Percentiles rank a stretch among this genome's conserved stretches.
Conservation (phyloP, 1,140 invertebrate genomes). For the Drosophila pandora region DNA sequence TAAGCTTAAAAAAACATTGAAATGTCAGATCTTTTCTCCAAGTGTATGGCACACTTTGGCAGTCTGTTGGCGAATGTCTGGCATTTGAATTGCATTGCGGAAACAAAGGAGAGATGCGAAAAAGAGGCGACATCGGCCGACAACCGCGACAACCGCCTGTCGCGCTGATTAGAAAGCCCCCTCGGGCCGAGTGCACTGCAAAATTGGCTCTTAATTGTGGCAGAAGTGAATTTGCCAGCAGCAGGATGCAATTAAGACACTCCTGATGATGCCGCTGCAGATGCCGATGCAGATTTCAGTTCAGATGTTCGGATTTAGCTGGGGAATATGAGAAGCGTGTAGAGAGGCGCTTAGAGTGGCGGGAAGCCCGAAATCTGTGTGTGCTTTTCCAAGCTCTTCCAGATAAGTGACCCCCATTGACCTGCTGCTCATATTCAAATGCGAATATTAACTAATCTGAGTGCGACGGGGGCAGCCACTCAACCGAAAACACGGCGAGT, state of each 20-base stretch:
- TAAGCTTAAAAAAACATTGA: neutral
- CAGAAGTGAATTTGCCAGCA: slow-evolving; percentile 78
- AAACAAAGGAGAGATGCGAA: slow-evolving; percentile 55
- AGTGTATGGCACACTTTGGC: neutral
- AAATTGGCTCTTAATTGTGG: slow-evolving; percentile 80
- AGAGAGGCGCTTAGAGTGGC: neutral
- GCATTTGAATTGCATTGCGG: slow-evolving; percentile 47
- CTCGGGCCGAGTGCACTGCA: slow-evolving; percentile 13
- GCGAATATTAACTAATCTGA: slow-evolving; percentile 74
- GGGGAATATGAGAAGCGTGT: slow-evolving; percentile 1
- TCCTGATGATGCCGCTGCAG: slow-evolving; percentile 27
- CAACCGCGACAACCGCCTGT: slow-evolving; percentile 27
- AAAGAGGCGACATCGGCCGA: slow-evolving; percentile 12
- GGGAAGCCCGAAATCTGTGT: neutral
- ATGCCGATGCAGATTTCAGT: slow-evolving; percentile 20
- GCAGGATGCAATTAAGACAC: slow-evolving; percentile 81
- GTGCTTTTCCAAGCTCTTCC: slow-evolving; percentile 19
- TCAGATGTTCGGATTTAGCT: neutral
- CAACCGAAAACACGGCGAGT: slow-evolving; percentile 5
- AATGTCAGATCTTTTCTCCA: neutral
- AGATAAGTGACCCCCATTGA: slow-evolving; percentile 24
- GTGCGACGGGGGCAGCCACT: slow-evolving; percentile 30
- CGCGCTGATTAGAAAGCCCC: slow-evolving; percentile 5
- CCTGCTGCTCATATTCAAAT: slow-evolving; percentile 61
- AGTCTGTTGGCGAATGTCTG: slow-evolving; percentile 11